Evolutionary conservation across 2,888 invertebrate genomes (phyloP).

Genomic region (Volucella inflata): DNA sequence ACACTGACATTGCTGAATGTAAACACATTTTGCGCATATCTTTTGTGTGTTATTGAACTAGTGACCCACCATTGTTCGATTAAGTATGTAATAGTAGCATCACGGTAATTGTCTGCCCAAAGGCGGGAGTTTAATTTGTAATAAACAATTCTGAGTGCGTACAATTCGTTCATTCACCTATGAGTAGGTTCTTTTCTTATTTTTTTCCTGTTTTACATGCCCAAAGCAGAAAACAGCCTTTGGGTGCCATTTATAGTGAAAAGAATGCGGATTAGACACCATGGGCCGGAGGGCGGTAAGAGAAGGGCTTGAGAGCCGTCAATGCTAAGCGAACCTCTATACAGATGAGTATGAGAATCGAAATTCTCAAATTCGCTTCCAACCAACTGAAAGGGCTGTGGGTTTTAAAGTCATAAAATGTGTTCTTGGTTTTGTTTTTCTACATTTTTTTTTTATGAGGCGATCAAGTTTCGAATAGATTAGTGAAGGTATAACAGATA

Average conservation of each 20-base stretch:
- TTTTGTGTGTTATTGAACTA: constrained; percentile 73
- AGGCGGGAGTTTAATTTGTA: constrained; percentile 60
- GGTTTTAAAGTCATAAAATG: constrained; percentile 34
- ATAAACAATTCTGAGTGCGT: constrained; percentile 72
- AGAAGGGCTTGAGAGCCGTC: constrained; percentile 54
- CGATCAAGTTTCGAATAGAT: constrained; percentile 47
- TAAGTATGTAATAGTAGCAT: constrained; percentile 32
- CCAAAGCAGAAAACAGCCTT: constrained; percentile 44
- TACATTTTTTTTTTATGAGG: constrained; percentile 21
- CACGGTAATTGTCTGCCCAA: constrained; percentile 43
- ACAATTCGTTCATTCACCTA: constrained; percentile 69
- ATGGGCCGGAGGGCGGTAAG: constrained; percentile 25
- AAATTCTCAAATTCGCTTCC: constrained; percentile 52
- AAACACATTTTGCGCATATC: constrained; percentile 55
- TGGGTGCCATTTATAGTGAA: constrained; percentile 64
- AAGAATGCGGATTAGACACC: constrained; percentile 61
- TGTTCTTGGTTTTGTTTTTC: not conserved
- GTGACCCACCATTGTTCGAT: constrained; percentile 65
- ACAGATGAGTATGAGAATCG: constrained; percentile 45
- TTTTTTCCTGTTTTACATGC: constrained; percentile 48
- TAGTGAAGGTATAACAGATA: constrained; percentile 38
- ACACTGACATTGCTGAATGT: constrained; percentile 16
- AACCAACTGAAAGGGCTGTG: constrained; percentile 66
- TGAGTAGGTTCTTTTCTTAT: constrained; percentile 48
- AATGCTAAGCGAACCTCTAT: constrained; percentile 14